These are phyloP conservation scores for Baronia brevicornis DNA, from an alignment of 2,888 invertebrate species.

Conservation along the genomic window DNA sequence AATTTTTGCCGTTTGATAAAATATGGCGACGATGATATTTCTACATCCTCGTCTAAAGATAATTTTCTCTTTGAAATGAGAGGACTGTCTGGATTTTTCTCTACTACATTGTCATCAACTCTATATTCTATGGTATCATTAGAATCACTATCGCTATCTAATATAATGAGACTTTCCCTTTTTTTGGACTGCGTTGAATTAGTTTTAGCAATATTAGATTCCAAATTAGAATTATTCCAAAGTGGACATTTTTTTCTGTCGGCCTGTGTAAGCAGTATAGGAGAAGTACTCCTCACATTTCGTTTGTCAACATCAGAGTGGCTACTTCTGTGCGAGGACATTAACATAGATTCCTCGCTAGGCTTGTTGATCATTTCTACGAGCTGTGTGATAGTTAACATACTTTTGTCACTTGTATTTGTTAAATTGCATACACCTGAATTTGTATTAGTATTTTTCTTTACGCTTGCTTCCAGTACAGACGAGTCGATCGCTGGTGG, in stretches of 20 bases:
- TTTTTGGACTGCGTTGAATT: constrained; percentile 21
- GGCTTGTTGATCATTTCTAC: constrained; percentile 60
- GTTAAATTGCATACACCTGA: constrained; percentile 9
- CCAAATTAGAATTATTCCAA: neutral
- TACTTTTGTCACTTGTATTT: constrained; percentile 45
- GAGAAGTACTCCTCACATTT: constrained; percentile 44
- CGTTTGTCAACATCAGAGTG: constrained; percentile 15
- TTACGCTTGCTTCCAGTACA: constrained; percentile 1
- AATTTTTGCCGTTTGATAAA: constrained; percentile 54
- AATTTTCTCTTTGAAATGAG: constrained; percentile 36
- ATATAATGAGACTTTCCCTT: constrained; percentile 41
- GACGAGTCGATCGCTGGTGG: constrained; percentile 18
- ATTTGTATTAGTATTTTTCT: neutral
- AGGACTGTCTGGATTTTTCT: constrained; percentile 8
- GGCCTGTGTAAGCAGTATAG: constrained; percentile 54
- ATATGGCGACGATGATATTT: constrained; percentile 46
- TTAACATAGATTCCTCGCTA: constrained; percentile 13
- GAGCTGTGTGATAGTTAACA: constrained; percentile 64
- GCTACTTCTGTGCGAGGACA: constrained; percentile 2
- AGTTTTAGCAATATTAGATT: neutral
- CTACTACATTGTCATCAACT: constrained; percentile 20
- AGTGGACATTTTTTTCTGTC: constrained; percentile 32
- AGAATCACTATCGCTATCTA: constrained; percentile 59
- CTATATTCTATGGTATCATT: constrained; percentile 41
- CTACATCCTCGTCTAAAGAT: constrained; percentile 30